A percentile compares a stretch with the other conserved stretches of the same genome.
These are phyloP conservation scores for Podarcis siculus DNA, from an alignment of 2,797 vertebrate genomes.

Conservation along the genomic window DNA sequence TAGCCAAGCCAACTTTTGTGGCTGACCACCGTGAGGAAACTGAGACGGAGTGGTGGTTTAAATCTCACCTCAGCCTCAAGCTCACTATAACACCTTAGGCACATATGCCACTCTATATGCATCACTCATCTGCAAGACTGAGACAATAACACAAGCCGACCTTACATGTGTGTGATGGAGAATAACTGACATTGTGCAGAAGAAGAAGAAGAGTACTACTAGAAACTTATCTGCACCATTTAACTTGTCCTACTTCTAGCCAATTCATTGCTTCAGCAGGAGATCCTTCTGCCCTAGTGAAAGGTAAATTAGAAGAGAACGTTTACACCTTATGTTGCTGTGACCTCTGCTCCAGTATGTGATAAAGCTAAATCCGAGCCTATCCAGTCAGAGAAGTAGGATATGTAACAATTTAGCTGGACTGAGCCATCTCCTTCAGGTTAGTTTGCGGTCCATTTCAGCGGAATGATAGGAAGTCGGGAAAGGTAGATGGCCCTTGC, in stretches of 20 bases:
- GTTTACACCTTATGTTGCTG: slow-evolving; percentile 22
- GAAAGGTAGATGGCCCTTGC: slow-evolving; percentile 45
- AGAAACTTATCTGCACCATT: accelerated
- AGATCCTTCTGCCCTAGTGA: slow-evolving; percentile 25
- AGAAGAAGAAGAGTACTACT: neutral
- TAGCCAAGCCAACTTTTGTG: too few species aligned
- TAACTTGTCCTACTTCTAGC: neutral
- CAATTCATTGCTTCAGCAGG: neutral
- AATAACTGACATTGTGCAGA: too few species aligned
- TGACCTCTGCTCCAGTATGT: slow-evolving; percentile 14
- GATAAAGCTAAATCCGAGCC: neutral
- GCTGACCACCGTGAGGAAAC: too few species aligned
- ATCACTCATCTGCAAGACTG: too few species aligned
- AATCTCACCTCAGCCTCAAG: too few species aligned
- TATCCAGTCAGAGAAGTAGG: slow-evolving; percentile 38
- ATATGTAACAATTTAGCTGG: neutral
- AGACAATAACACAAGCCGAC: neutral
- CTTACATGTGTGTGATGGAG: neutral
- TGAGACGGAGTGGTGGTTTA: too few species aligned
- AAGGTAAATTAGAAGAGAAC: slow-evolving; percentile 12
- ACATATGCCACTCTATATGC: too few species aligned
- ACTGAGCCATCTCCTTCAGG: slow-evolving; percentile 35
- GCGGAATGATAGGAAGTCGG: slow-evolving; percentile 42
- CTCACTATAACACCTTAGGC: too few species aligned
- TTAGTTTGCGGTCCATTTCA: slow-evolving; percentile 42